Percentiles rank a stretch among this genome's conserved stretches.
Evolutionary conservation across 2,888 invertebrate genomes (phyloP).

Genomic region (Temnothorax rugatulus): DNA sequence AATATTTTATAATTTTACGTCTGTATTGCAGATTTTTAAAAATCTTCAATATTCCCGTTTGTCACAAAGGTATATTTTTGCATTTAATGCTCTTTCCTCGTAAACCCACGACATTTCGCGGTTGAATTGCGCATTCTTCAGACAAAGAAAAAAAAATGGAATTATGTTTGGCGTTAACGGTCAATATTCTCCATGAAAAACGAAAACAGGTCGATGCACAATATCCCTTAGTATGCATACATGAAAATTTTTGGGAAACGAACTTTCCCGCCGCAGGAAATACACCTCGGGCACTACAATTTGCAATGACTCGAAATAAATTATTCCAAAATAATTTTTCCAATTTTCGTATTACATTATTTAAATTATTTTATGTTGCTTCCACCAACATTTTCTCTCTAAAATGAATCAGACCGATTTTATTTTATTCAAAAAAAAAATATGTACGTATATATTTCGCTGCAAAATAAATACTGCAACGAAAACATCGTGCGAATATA

Average conservation of each 20-base stretch:
- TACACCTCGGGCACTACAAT: neutral
- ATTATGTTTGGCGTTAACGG: conserved; percentile 7
- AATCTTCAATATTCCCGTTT: neutral
- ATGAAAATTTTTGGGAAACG: conserved; percentile 35
- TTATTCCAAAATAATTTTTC: neutral
- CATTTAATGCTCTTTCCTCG: conserved; percentile 25
- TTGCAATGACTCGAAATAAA: conserved; percentile 7
- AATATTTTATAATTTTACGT: neutral
- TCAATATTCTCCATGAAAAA: conserved; percentile 13
- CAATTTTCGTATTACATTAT: neutral
- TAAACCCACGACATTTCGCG: neutral
- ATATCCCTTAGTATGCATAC: neutral
- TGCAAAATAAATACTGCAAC: neutral
- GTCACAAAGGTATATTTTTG: neutral
- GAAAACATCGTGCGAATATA: neutral
- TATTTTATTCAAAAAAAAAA: neutral
- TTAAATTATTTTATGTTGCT: neutral
- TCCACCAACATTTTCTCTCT: neutral
- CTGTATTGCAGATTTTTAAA: neutral
- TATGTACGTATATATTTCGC: neutral
- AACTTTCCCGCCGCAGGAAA: conserved; percentile 3
- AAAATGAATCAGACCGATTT: neutral
- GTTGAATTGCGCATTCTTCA: neutral
- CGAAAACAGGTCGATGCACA: conserved; percentile 1
- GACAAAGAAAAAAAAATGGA: neutral